A percentile compares a stretch with the other conserved stretches of the same genome.
Evolutionary conservation across 2,888 invertebrate genomes (phyloP).

Genomic region (Drosophila formosana): DNA sequence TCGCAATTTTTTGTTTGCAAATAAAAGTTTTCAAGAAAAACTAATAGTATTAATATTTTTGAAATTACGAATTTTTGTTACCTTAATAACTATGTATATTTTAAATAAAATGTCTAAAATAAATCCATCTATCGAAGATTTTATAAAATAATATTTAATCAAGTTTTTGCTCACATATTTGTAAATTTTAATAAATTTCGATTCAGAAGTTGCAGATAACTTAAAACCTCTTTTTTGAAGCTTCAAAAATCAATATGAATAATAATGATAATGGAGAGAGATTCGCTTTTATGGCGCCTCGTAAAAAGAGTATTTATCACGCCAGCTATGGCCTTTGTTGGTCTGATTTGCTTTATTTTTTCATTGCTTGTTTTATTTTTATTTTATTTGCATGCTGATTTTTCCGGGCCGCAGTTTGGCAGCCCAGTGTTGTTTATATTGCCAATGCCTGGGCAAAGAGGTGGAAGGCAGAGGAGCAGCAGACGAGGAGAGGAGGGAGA

Average conservation of each 20-base stretch:
- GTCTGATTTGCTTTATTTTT: constrained; percentile 44
- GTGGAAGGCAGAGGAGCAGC: constrained; percentile 4
- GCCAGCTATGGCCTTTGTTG: constrained; percentile 5
- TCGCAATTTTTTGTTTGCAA: too few species aligned
- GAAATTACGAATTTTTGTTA: too few species aligned
- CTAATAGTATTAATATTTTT: neutral
- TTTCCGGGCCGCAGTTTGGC: constrained; percentile 67
- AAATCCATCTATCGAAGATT: too few species aligned
- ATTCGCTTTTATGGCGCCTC: neutral
- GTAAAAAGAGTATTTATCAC: constrained; percentile 32
- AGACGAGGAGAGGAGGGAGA: neutral
- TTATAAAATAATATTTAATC: too few species aligned
- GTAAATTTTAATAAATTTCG: too few species aligned
- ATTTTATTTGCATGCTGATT: constrained; percentile 78
- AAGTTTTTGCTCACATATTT: neutral
- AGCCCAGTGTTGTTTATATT: constrained; percentile 67
- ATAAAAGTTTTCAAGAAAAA: neutral
- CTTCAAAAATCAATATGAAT: neutral
- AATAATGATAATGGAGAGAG: too few species aligned
- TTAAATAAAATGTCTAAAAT: too few species aligned
- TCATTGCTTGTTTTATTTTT: constrained; percentile 56
- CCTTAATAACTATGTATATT: too few species aligned
- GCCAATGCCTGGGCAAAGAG: constrained; percentile 43
- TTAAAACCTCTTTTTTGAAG: neutral
- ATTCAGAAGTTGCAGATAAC: neutral